These are phyloP conservation scores for Lottia scabra DNA, from an alignment of 2,888 invertebrate species.

Conservation along the genomic window DNA sequence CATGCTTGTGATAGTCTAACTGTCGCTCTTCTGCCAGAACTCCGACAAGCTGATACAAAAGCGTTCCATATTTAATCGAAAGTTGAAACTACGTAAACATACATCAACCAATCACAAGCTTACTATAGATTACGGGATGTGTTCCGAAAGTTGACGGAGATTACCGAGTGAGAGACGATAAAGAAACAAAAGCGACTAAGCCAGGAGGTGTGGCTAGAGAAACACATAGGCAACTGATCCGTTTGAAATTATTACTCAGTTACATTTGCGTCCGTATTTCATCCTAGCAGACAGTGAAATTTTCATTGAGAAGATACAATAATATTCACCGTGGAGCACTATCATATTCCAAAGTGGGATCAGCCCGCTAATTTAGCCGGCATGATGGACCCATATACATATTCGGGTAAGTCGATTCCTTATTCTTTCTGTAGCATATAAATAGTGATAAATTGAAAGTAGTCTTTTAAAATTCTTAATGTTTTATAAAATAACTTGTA, in stretches of 20 bases:
- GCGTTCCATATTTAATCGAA: neutral
- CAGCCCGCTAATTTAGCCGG: conserved; percentile 5
- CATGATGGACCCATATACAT: conserved; percentile 4
- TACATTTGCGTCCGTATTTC: conserved; percentile 7
- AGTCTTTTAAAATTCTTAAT: no score
- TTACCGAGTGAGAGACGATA: conserved; percentile 3
- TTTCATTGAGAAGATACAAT: neutral
- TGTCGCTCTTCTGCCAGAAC: neutral
- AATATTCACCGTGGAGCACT: conserved; percentile 3
- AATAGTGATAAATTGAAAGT: no score
- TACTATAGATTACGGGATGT: neutral
- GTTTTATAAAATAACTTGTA: no score
- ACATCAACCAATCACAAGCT: neutral
- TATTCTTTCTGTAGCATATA: no score
- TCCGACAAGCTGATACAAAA: neutral
- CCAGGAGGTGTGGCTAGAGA: neutral
- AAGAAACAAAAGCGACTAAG: neutral
- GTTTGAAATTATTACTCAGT: conserved; percentile 6
- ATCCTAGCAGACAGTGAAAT: conserved; percentile 5
- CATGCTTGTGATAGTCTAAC: neutral
- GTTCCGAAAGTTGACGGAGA: neutral
- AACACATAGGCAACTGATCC: conserved; percentile 4
- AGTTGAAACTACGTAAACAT: conserved; percentile 2
- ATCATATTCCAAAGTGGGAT: conserved; percentile 6
- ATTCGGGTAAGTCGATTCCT: neutral